Evolutionary conservation across 2,888 invertebrate species (phyloP), one percentile per base, ranked within the genome.

Genomic region (Drosophila lacicola): DNA sequence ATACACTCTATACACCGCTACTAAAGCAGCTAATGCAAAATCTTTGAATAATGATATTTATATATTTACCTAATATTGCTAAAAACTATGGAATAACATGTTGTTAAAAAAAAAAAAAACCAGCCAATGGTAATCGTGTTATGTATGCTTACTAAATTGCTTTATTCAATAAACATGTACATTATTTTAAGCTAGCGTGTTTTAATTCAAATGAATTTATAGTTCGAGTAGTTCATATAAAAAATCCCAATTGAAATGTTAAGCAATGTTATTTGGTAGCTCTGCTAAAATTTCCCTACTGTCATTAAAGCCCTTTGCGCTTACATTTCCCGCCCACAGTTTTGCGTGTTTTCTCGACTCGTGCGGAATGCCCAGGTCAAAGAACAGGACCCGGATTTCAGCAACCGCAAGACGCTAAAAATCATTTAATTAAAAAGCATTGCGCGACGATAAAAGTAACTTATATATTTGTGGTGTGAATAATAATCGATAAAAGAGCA

Each of bases 101-200:
- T 75, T 70, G 56, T 44, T 60, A 61, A 57, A 19, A 50, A 39
- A 53, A 47, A 19, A 50, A 42, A 51, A 47, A 41, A 37, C 39
- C 29, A 21, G 21, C 42, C 37, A 34, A 46, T 50, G 69, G 63
- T 33, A 58, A 58, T 54, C 61, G 37, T 78, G 68, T 75, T 75
- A 78, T 54, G 36, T 68, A 81, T 82, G 83, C 87, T 77, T 83
- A 87, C 78, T 83, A 67, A 83, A 74, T 70, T 76, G 83, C 86
- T 80, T 71, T 70, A 80, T 67, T 60, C 37, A 82, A 82, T 74
- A 86, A 86, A 78, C 13, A 50, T 73, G 60, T 64, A 64, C 61
- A 61, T 75, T 78, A 73, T 78, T 73, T 67, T 56, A 51, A 72
- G 39, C 13, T n/a, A 25, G 19, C 3, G 0, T 5, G 8, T 25